Evolutionary conservation across 2,888 invertebrate genomes (phyloP).

Genomic region (Smittia aterrima): DNA sequence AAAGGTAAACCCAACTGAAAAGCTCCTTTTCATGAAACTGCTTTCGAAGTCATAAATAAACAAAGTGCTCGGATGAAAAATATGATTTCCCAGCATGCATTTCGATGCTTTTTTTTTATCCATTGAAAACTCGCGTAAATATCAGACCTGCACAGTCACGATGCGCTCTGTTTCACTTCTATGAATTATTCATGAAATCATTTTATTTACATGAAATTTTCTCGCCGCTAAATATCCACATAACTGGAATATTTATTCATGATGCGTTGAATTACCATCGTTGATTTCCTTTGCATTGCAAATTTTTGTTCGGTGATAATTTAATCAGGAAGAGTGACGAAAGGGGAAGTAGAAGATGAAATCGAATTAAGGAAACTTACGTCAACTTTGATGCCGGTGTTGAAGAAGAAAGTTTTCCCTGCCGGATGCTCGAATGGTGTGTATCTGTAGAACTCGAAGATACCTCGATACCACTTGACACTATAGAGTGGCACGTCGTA

Average conservation of each 20-base stretch:
- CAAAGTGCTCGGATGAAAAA: too few species aligned
- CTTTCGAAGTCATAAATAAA: too few species aligned
- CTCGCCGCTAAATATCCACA: neutral
- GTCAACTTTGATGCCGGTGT: constrained; percentile 64
- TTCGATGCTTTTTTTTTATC: too few species aligned
- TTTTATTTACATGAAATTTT: constrained; percentile 16
- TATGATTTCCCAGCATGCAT: too few species aligned
- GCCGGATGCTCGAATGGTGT: constrained; percentile 65
- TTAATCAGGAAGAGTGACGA: too few species aligned
- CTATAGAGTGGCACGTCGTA: constrained; percentile 67
- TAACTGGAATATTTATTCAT: neutral
- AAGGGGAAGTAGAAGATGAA: neutral
- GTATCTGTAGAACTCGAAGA: constrained; percentile 67
- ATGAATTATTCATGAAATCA: constrained; percentile 11
- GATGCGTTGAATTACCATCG: neutral
- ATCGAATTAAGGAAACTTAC: constrained; percentile 56
- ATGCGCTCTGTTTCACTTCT: neutral
- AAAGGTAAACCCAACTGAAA: too few species aligned
- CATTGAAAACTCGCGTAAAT: too few species aligned
- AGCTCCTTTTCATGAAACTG: too few species aligned
- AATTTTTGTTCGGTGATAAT: neutral
- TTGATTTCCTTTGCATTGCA: constrained; percentile 12
- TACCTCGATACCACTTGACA: constrained; percentile 68
- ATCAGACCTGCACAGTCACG: constrained; percentile 1
- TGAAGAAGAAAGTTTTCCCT: constrained; percentile 63